A percentile compares a stretch with the other conserved stretches of the same genome.
These are phyloP conservation scores for Lepidochrysops patricia DNA, from an alignment of 2,888 invertebrate species.

Conservation along the genomic window DNA sequence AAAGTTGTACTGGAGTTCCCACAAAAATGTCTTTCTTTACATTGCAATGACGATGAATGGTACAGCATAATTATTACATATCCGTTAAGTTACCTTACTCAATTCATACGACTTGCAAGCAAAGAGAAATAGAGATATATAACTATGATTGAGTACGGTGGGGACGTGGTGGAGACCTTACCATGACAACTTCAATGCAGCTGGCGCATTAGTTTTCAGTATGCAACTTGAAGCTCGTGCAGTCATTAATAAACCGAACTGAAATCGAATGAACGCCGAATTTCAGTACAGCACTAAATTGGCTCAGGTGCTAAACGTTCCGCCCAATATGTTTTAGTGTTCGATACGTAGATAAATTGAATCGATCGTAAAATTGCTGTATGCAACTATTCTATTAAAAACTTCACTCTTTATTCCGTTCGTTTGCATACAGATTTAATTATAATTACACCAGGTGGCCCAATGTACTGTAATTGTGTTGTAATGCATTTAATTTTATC, in stretches of 20 bases:
- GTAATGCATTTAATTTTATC: neutral
- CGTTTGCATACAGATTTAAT: constrained; percentile 5
- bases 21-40: too few relatives aligned
- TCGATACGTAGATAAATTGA: constrained; percentile 27
- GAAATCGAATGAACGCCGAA: constrained; percentile 28
- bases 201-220: constrained; percentile 20
- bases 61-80: too few relatives aligned
- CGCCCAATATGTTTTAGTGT: constrained; percentile 28
- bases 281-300: constrained; percentile 25
- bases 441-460: neutral
- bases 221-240: constrained; percentile 19
- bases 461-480: neutral
- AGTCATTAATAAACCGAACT: constrained; percentile 27
- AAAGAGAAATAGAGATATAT: neutral
- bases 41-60: too few relatives aligned
- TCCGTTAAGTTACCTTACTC: too few relatives aligned
- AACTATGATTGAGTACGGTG: too few relatives aligned
- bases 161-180: too few relatives aligned
- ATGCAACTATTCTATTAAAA: constrained; percentile 16
- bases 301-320: constrained; percentile 30
- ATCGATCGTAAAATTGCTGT: constrained; percentile 20
- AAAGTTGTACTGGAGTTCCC: too few relatives aligned
- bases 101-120: too few relatives aligned
- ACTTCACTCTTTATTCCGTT: constrained; percentile 2
- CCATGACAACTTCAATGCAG: constrained; percentile 1